phyloP scores from a whole-genome alignment of 1,140 invertebrate species.

The Drosophila yakuba region DNA sequence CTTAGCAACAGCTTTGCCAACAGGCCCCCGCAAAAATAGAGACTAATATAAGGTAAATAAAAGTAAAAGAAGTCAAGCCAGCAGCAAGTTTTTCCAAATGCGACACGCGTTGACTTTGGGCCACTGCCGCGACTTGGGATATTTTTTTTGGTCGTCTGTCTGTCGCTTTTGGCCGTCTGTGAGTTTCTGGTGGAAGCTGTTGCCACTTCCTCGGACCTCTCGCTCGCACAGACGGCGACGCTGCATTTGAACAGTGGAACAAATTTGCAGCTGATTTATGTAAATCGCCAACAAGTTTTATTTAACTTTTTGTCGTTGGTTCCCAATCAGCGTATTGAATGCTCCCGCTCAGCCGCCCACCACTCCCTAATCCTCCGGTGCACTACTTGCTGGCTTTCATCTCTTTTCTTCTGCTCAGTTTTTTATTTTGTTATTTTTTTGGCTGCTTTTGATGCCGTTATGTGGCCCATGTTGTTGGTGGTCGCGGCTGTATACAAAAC shows the following conservation, averaged over 20 bases:
- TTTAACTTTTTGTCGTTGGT: slow-evolving; percentile 44
- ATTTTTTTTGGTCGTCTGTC: slow-evolving; percentile 6
- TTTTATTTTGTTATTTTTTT: slow-evolving; percentile 4
- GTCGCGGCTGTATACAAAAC: slow-evolving; percentile 39
- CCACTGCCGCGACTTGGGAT: slow-evolving; percentile 24
- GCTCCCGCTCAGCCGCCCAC: slow-evolving; percentile 34
- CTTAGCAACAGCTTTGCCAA: slow-evolving; percentile 54
- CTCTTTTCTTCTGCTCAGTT: neutral
- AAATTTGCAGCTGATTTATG: slow-evolving; percentile 82
- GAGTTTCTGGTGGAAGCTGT: slow-evolving; percentile 64
- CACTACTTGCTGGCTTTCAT: slow-evolving; percentile 41
- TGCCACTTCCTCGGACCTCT: slow-evolving; percentile 76
- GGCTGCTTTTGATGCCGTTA: slow-evolving; percentile 60
- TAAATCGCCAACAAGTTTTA: slow-evolving; percentile 71
- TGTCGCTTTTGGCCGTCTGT: slow-evolving; percentile 15
- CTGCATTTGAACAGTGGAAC: slow-evolving; percentile 81
- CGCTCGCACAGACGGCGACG: slow-evolving; percentile 66
- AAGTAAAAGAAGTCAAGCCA: slow-evolving; percentile 37
- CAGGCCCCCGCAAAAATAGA: slow-evolving; percentile 59
- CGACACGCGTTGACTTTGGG: slow-evolving; percentile 77
- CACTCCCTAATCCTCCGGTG: slow-evolving; percentile 46
- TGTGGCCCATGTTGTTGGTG: slow-evolving; percentile 51
- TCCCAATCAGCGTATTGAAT: slow-evolving; percentile 68
- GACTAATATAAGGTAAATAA: slow-evolving; percentile 63
- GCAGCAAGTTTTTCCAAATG: slow-evolving; percentile 68